These are phyloP conservation scores for Drosophila heteroneura DNA, from an alignment of 2,888 invertebrate genomes.

Conservation along the genomic window DNA sequence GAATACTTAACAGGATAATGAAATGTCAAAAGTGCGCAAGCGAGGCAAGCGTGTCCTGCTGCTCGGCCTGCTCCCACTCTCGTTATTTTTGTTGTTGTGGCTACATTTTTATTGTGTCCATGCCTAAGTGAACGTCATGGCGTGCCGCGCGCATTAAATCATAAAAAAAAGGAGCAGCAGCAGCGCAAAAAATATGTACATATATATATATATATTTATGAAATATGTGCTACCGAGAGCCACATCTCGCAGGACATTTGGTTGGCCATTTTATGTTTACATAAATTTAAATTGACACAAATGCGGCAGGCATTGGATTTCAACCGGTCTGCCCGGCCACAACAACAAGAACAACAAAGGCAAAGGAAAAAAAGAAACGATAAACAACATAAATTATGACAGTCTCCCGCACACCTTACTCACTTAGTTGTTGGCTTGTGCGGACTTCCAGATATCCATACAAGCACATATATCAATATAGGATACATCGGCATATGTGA, in stretches of 20 bases:
- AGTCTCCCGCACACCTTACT: conserved; percentile 24
- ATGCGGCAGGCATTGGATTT: conserved; percentile 57
- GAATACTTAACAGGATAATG: conserved; percentile 83
- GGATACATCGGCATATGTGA: conserved; percentile 10
- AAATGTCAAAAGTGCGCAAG: conserved; percentile 81
- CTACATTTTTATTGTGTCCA: conserved; percentile 72
- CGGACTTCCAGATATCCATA: conserved; percentile 1
- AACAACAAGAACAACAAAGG: conserved; percentile 3
- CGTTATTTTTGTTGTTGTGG: conserved; percentile 44
- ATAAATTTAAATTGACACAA: conserved; percentile 81
- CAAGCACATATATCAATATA: conserved; percentile 5
- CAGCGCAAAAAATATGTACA: conserved; percentile 25
- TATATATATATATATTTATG: conserved; percentile 28
- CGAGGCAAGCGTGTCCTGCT: conserved; percentile 64
- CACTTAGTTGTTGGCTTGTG: conserved; percentile 10
- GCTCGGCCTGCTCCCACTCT: background rate
- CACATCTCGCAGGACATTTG: conserved; percentile 55
- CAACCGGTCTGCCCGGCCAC: conserved; percentile 21
- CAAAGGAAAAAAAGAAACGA: conserved; percentile 45
- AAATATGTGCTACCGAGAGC: conserved; percentile 34
- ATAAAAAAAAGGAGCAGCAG: conserved; percentile 54
- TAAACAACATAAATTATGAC: conserved; percentile 76
- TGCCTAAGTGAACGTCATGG: conserved; percentile 78
- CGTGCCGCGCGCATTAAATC: conserved; percentile 80
- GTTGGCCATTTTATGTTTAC: conserved; percentile 74